phyloP scores from a whole-genome alignment of 2,797 vertebrate species.

The Schizothorax lantsangensis region DNA sequence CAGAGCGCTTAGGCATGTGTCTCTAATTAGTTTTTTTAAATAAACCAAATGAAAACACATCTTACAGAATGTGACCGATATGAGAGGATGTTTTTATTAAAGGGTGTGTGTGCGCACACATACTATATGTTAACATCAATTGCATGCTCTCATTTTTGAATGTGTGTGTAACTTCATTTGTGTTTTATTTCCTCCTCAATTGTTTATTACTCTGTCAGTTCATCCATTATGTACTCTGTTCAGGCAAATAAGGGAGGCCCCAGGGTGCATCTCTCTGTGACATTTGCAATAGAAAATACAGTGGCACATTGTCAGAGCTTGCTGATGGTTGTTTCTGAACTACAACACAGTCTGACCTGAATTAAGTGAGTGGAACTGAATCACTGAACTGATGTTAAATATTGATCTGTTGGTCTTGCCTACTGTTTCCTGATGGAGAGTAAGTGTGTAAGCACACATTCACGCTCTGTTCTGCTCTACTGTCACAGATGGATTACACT shows the following conservation, averaged over 20 bases:
- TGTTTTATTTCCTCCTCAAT: background rate
- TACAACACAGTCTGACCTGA: conserved; percentile 12
- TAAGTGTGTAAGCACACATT: conserved; percentile 18
- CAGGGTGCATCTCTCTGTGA: conserved; percentile 23
- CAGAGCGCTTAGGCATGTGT: background rate
- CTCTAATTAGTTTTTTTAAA: conserved; percentile 15
- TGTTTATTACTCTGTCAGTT: conserved; percentile 21
- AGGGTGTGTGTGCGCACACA: background rate
- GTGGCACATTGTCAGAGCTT: conserved; percentile 12
- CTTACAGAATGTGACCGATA: background rate
- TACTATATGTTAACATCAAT: no score
- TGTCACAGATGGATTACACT: conserved; percentile 33
- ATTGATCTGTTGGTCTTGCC: conserved; percentile 28
- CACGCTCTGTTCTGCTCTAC: conserved; percentile 1
- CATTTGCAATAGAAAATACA: conserved; percentile 42
- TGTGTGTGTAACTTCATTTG: background rate
- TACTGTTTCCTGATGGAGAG: conserved; percentile 40
- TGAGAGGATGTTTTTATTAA: background rate
- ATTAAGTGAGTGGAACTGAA: conserved; percentile 39
- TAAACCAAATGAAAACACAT: conserved; percentile 4
- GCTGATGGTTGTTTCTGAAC: conserved; percentile 12
- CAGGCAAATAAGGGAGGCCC: conserved; percentile 33
- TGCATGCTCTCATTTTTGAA: background rate
- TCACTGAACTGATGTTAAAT: conserved; percentile 26
- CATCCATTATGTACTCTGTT: conserved; percentile 41